Evolutionary conservation across 2,113 vertebrate species (phyloP).

Genomic region (Seriola quinqueradiata): DNA sequence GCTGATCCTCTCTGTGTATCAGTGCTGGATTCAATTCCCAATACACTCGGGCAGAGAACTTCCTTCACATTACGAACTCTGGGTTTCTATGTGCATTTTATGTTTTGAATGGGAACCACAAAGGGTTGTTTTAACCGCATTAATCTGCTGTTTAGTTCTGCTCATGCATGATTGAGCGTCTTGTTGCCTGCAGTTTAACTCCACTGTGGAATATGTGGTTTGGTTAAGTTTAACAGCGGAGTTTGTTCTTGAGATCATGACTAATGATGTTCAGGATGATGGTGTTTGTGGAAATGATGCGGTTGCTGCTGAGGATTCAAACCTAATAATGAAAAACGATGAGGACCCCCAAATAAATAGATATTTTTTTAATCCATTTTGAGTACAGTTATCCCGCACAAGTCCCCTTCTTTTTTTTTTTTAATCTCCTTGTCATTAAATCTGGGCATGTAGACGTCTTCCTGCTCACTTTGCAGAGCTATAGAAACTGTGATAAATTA

Average conservation of each 20-base stretch:
- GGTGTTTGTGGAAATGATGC: conserved; percentile 39
- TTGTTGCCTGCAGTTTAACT: conserved; percentile 41
- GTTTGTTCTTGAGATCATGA: conserved; percentile 37
- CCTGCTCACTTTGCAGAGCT: not conserved
- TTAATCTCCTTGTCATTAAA: conserved; percentile 17
- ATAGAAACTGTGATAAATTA: not conserved
- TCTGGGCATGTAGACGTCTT: conserved; percentile 7
- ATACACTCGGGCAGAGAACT: conserved; percentile 13
- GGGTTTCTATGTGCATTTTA: not conserved
- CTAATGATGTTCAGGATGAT: conserved; percentile 37
- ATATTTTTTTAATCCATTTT: conserved; percentile 6
- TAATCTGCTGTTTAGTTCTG: conserved; percentile 10
- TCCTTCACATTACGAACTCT: not conserved
- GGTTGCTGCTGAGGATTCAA: conserved; percentile 14
- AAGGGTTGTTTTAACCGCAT: conserved; percentile 31
- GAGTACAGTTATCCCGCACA: conserved; percentile 13
- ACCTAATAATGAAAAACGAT: conserved; percentile 18
- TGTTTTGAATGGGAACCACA: conserved; percentile 8
- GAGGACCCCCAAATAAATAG: not conserved
- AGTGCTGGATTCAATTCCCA: conserved; percentile 17
- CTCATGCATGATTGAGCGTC: conserved; percentile 47
- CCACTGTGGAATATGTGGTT: conserved; percentile 35
- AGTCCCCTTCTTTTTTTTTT: conserved; percentile 5
- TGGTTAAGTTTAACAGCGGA: conserved; percentile 31
- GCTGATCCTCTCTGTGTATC: conserved; percentile 47